Percentiles rank a stretch among this genome's conserved stretches.
phyloP scores from a whole-genome alignment of 2,888 invertebrate genomes.

The Drosophila algonquin region DNA sequence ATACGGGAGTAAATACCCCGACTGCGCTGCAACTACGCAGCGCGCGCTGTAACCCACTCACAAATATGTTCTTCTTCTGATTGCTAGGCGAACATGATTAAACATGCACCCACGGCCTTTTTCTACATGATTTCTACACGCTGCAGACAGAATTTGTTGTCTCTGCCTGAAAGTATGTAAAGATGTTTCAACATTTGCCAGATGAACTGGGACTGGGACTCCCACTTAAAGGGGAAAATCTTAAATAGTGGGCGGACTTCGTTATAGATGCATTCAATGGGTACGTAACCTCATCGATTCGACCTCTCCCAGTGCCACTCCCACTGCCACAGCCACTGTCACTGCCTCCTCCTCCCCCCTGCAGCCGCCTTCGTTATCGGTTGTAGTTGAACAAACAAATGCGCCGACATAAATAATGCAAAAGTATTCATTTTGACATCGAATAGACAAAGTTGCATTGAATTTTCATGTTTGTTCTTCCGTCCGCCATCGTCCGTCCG shows the following conservation, averaged over 20 bases:
- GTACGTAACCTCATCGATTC: background rate
- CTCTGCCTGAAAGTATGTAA: conserved; percentile 38
- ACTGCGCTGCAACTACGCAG: too few relatives aligned
- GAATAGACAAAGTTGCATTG: conserved; percentile 77
- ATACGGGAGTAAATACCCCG: too few relatives aligned
- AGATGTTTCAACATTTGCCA: background rate
- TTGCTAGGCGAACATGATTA: too few relatives aligned
- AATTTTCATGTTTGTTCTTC: conserved; percentile 51
- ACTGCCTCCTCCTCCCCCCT: background rate
- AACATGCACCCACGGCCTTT: too few relatives aligned
- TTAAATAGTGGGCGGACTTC: background rate
- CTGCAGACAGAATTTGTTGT: background rate
- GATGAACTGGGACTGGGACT: too few relatives aligned
- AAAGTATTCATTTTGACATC: conserved; percentile 81
- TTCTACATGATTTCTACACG: background rate
- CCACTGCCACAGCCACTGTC: background rate
- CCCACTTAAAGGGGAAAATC: conserved; percentile 4
- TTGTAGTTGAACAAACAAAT: conserved; percentile 68
- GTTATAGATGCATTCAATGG: conserved; percentile 8
- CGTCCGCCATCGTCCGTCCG: conserved; percentile 9
- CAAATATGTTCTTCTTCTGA: too few relatives aligned
- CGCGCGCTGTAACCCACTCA: too few relatives aligned
- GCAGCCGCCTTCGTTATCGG: conserved; percentile 65
- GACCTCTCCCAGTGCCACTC: conserved; percentile 1
- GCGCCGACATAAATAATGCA: conserved; percentile 76